Percentiles rank a stretch among this genome's conserved stretches.
phyloP scores from a whole-genome alignment of 2,888 invertebrate genomes.

The Stenichneumon culpator region DNA sequence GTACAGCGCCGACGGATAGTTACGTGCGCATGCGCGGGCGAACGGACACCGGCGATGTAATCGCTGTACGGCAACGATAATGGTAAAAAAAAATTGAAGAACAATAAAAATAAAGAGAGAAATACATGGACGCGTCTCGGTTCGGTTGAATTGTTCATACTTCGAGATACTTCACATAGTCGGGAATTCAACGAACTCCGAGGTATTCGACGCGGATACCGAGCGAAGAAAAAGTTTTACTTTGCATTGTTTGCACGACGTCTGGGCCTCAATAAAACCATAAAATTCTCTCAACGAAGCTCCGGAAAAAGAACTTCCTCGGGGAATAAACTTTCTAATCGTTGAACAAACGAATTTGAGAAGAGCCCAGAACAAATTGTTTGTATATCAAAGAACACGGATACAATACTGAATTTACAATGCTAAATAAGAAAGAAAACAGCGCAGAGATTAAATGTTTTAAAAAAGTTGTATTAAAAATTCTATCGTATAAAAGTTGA shows the following conservation, averaged over 20 bases:
- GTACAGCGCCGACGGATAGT: slow-evolving; percentile 26
- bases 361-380: no score
- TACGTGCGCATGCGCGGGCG: slow-evolving; percentile 30
- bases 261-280: background rate
- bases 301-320: background rate
- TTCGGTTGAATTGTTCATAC: slow-evolving; percentile 23
- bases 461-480: no score
- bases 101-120: slow-evolving; percentile 1
- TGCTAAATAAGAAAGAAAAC: no score
- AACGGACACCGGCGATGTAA: slow-evolving; percentile 40
- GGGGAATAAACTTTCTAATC: background rate
- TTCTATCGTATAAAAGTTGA: no score
- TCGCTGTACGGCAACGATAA: slow-evolving; percentile 24
- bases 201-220: slow-evolving; percentile 2
- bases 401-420: no score
- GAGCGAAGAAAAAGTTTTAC: slow-evolving; percentile 3
- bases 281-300: background rate
- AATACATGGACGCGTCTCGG: slow-evolving; percentile 4
- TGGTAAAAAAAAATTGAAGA: background rate
- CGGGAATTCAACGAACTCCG: slow-evolving; percentile 29
- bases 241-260: background rate
- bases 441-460: no score
- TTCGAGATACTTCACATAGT: background rate
- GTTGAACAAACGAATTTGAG: background rate
- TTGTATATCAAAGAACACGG: no score